phyloP scores from a whole-genome alignment of 2,888 invertebrate species.

The Conomelus anceps region DNA sequence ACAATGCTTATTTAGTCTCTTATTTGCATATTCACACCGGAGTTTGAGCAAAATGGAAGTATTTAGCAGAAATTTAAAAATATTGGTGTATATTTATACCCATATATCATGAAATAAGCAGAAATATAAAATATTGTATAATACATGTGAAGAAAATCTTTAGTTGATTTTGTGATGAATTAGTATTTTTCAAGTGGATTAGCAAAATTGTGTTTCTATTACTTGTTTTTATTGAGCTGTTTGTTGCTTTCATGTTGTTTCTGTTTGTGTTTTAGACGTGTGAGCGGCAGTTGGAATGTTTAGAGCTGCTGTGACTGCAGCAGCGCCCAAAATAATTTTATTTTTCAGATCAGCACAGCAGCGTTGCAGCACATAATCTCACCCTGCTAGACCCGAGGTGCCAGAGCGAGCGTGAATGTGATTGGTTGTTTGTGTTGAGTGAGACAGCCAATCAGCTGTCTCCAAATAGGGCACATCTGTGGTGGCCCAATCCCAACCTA shows the following conservation, averaged over 20 bases:
- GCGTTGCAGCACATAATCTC: constrained; percentile 3
- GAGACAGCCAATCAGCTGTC: not conserved
- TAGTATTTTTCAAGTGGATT: not conserved
- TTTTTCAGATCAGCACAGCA: not conserved
- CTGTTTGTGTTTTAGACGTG: not conserved
- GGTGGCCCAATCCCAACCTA: not conserved
- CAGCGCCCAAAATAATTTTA: no score
- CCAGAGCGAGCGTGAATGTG: constrained; percentile 2
- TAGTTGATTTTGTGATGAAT: not conserved
- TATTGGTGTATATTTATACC: no score
- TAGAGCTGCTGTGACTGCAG: not conserved
- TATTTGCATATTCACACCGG: no score
- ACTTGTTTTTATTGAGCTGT: not conserved
- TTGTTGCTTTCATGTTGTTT: not conserved
- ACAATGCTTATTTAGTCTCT: no score
- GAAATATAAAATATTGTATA: no score
- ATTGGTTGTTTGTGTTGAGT: constrained; percentile 5
- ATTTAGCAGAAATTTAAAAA: no score
- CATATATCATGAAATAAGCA: no score
- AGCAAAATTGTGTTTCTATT: not conserved
- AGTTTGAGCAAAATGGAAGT: no score
- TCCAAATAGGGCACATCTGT: not conserved
- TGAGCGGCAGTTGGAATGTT: not conserved
- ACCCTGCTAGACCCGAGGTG: constrained; percentile 19
- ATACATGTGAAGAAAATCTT: no score